Percentiles rank a stretch among this genome's conserved stretches.
These are phyloP conservation scores for Crepidodera aurea DNA, from an alignment of 2,888 invertebrate species.

Conservation along the genomic window DNA sequence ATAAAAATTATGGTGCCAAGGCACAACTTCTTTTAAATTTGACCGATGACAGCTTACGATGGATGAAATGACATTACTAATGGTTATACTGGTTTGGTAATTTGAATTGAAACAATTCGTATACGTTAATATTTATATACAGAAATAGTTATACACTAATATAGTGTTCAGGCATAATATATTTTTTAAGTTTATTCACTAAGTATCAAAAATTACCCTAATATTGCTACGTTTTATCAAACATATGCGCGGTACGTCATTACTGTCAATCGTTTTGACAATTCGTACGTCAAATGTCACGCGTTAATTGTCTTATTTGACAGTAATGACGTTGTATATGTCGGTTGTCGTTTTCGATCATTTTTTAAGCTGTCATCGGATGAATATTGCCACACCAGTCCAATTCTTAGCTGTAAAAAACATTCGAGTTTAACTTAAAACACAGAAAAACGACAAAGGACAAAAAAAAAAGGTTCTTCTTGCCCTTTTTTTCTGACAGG, in stretches of 20 bases:
- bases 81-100: neutral
- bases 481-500: neutral
- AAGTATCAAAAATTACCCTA: neutral
- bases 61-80: neutral
- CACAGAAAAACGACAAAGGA: neutral
- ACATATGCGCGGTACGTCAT: too few relatives aligned
- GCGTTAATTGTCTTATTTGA: too few relatives aligned
- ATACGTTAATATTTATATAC: neutral
- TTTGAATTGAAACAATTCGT: neutral
- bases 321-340: too few relatives aligned
- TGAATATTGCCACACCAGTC: constrained; percentile 28
- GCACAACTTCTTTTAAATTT: constrained; percentile 41
- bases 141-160: neutral
- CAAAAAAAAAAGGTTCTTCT: neutral
- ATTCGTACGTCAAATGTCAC: too few relatives aligned
- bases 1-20: constrained; percentile 42
- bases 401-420: neutral
- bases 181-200: neutral
- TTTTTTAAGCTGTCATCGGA: constrained; percentile 6
- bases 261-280: too few relatives aligned
- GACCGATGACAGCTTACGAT: constrained; percentile 24
- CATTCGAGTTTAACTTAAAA: constrained; percentile 5
- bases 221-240: constrained; percentile 5
- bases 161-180: neutral
- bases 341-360: too few relatives aligned